A percentile compares a stretch with the other conserved stretches of the same genome.
Evolutionary conservation across 2,797 vertebrate species (phyloP).

Genomic region (Diceros bicornis): DNA sequence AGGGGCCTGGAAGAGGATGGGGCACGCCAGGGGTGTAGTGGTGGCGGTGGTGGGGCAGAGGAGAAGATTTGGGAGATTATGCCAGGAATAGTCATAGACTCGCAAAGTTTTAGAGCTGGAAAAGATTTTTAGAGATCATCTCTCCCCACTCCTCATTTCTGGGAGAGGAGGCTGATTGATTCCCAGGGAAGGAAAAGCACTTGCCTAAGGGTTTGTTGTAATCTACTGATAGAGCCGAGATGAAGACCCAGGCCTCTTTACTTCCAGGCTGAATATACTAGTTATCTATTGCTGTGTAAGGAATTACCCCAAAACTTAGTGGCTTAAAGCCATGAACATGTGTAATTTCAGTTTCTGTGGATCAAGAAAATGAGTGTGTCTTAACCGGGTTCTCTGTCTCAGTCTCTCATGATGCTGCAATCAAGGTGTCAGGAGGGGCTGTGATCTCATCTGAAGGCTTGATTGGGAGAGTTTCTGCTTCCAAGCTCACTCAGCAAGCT

Average conservation of each 20-base stretch:
- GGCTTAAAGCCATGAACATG: neutral
- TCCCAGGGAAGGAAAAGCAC: neutral
- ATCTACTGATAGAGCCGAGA: neutral
- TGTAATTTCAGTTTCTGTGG: neutral
- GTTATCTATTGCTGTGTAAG: neutral
- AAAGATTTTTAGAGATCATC: neutral
- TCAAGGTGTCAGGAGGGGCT: neutral
- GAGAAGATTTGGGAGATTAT: neutral
- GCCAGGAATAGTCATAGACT: neutral
- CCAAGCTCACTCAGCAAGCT: neutral
- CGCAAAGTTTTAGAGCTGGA: neutral
- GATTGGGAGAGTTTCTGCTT: neutral
- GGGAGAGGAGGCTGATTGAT: neutral
- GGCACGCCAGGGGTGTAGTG: neutral
- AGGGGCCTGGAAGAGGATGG: neutral
- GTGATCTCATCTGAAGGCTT: neutral
- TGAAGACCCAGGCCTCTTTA: neutral
- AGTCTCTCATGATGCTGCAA: neutral
- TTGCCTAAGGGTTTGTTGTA: neutral
- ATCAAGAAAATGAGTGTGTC: neutral
- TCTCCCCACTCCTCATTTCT: neutral
- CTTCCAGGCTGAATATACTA: neutral
- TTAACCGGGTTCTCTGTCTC: neutral
- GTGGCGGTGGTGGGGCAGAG: fast-evolving
- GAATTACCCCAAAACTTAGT: neutral